Evolutionary conservation across 2,888 invertebrate species (phyloP).

Genomic region (Drosophila stalkeri): DNA sequence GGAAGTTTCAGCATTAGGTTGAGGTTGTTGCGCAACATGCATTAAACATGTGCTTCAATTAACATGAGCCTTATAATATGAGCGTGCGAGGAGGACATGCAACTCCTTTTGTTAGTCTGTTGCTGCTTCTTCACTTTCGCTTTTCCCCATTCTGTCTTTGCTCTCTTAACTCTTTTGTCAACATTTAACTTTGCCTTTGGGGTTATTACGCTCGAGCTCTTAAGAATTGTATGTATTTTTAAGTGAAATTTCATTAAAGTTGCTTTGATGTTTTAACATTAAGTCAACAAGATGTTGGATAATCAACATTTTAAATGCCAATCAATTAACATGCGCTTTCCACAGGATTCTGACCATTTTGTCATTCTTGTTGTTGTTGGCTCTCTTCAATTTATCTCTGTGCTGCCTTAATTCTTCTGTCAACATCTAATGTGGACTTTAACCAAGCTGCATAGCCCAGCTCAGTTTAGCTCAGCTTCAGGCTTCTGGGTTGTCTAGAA

Average conservation of each 20-base stretch:
- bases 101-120: background rate
- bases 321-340: background rate
- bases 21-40: background rate
- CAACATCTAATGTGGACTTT: constrained; percentile 23
- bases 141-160: background rate
- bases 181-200: constrained; percentile 1
- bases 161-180: constrained; percentile 8
- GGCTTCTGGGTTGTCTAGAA: constrained; percentile 17
- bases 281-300: background rate
- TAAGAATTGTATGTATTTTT: background rate
- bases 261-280: background rate
- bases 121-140: background rate
- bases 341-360: background rate
- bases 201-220: background rate
- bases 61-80: background rate
- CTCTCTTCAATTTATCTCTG: background rate
- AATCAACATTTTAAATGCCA: background rate
- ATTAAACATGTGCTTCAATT: constrained; percentile 1
- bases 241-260: background rate
- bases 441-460: background rate
- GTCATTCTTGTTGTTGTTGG: background rate
- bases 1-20: background rate
- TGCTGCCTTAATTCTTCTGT: constrained; percentile 1
- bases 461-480: background rate
- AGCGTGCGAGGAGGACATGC: background rate